Conservation (phyloP, 2,113 vertebrate species). For the Amphilophus citrinellus region DNA sequence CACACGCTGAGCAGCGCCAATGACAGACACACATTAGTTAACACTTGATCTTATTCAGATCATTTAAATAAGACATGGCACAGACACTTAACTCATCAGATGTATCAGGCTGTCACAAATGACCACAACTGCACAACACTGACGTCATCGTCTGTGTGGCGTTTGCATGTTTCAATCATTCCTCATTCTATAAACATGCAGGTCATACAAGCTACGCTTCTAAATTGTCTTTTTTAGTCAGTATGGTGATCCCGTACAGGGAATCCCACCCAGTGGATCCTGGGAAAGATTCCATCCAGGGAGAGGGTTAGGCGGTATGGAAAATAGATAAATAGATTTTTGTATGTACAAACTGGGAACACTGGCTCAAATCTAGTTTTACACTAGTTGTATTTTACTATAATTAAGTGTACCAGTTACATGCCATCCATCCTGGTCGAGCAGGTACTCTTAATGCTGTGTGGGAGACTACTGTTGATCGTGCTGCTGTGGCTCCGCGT, state of each 20-base stretch:
- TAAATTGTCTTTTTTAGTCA: neutral
- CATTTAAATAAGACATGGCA: neutral
- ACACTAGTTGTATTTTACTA: constrained; percentile 12
- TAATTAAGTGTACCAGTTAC: neutral
- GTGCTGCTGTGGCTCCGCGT: constrained; percentile 30
- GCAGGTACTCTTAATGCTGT: neutral
- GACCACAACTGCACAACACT: neutral
- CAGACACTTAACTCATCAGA: neutral
- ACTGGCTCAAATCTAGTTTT: neutral
- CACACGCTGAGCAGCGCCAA: neutral
- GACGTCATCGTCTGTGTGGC: neutral
- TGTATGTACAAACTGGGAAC: constrained; percentile 3
- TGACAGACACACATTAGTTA: constrained; percentile 4
- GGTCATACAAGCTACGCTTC: neutral
- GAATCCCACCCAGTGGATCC: neutral
- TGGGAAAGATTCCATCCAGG: constrained; percentile 4
- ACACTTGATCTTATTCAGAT: neutral
- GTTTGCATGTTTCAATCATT: neutral
- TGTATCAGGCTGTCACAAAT: neutral
- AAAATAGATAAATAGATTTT: constrained; percentile 8
- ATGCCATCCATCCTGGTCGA: neutral
- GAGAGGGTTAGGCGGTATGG: neutral
- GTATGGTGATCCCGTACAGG: neutral
- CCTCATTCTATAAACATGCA: neutral
- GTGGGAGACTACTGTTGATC: constrained; percentile 11